A percentile compares a stretch with the other conserved stretches of the same genome.
phyloP scores from a whole-genome alignment of 2,797 vertebrate genomes.

The Poeciliopsis gracilis region DNA sequence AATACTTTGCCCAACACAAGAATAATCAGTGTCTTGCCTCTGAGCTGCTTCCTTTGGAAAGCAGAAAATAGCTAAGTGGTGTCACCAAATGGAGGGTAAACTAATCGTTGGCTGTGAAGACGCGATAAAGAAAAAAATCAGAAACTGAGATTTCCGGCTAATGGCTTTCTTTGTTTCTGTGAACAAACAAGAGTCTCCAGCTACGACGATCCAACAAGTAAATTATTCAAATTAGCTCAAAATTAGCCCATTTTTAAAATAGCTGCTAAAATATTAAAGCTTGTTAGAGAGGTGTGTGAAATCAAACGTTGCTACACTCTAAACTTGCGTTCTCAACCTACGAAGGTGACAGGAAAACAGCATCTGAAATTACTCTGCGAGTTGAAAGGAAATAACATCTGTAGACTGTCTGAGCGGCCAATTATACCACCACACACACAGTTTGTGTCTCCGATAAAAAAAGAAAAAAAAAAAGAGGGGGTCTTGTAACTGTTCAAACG shows the following conservation, averaged over 20 bases:
- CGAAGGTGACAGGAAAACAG: conserved; percentile 64
- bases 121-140: background rate
- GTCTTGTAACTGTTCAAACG: conserved; percentile 70
- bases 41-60: background rate
- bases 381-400: conserved; percentile 73
- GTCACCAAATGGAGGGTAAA: background rate
- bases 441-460: conserved; percentile 61
- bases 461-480: conserved; percentile 43
- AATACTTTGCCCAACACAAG: background rate
- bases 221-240: background rate
- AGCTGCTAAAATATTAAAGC: conserved; percentile 20
- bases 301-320: background rate
- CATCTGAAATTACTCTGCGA: conserved; percentile 65
- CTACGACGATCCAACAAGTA: background rate
- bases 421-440: conserved; percentile 69
- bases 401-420: conserved; percentile 67
- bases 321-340: conserved; percentile 25
- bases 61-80: background rate
- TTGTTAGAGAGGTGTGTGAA: conserved; percentile 6
- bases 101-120: background rate
- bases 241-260: background rate
- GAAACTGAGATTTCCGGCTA: background rate
- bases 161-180: background rate
- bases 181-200: background rate
- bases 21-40: background rate